Percentiles rank a stretch among this genome's conserved stretches.
phyloP scores from a whole-genome alignment of 2,888 invertebrate species.

The Schrankia costaestrigalis region DNA sequence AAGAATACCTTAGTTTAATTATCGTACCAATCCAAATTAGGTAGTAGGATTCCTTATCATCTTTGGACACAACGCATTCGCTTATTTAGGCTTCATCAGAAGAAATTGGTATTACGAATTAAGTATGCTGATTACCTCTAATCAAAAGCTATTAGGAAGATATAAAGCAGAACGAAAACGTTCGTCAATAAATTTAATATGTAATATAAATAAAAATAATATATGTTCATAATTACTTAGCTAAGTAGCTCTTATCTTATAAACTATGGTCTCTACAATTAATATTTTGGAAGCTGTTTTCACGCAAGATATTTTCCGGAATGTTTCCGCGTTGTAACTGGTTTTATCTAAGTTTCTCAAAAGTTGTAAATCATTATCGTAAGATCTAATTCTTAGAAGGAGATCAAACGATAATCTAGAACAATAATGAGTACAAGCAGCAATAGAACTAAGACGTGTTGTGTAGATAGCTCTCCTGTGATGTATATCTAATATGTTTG shows the following conservation, averaged over 20 bases:
- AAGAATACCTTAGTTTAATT: constrained; percentile 38
- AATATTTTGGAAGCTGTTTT: constrained; percentile 2
- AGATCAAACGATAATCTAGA: constrained; percentile 18
- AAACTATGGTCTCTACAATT: neutral
- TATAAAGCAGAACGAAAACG: neutral
- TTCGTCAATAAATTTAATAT: neutral
- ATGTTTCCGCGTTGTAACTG: constrained; percentile 9
- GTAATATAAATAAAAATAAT: too few relatives aligned
- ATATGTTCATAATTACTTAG: too few relatives aligned
- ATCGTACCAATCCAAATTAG: constrained; percentile 35
- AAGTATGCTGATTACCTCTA: constrained; percentile 3
- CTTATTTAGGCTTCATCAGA: constrained; percentile 13
- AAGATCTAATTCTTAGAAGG: constrained; percentile 17
- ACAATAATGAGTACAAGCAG: constrained; percentile 12
- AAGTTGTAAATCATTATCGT: constrained; percentile 28
- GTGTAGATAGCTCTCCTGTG: too few relatives aligned
- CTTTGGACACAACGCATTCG: constrained; percentile 15
- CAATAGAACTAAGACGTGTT: too few relatives aligned
- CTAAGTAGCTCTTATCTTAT: too few relatives aligned
- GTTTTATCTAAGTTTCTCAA: constrained; percentile 18
- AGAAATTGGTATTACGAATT: constrained; percentile 18
- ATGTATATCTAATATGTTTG: too few relatives aligned
- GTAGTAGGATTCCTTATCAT: constrained; percentile 28
- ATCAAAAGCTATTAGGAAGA: neutral
- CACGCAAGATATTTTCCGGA: neutral